phyloP scores from a whole-genome alignment of 2,888 invertebrate species.

The Uropetala carovei region DNA sequence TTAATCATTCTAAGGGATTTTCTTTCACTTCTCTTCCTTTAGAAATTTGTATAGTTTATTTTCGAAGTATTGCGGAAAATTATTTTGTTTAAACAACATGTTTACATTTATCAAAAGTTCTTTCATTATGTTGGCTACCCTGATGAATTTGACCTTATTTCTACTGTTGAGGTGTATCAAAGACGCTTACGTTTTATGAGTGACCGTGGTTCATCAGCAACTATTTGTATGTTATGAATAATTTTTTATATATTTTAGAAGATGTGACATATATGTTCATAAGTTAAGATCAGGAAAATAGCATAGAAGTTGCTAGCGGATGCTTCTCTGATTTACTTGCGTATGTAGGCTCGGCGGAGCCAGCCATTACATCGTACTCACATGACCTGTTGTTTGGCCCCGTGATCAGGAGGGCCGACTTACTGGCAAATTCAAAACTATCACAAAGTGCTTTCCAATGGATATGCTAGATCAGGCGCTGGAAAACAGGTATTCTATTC shows the following conservation, averaged over 20 bases:
- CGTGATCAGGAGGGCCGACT: conserved; percentile 79
- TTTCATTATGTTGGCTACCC: conserved; percentile 38
- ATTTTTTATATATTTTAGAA: conserved; percentile 30
- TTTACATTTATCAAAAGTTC: neutral
- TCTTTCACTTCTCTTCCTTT: too few species aligned
- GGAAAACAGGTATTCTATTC: conserved; percentile 79
- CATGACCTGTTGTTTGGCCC: conserved; percentile 86
- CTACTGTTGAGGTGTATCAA: conserved; percentile 23
- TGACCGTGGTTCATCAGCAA: neutral
- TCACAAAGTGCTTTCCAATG: conserved; percentile 72
- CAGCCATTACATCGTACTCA: conserved; percentile 74
- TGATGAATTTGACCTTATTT: conserved; percentile 59
- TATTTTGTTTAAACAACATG: neutral
- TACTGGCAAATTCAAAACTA: conserved; percentile 71
- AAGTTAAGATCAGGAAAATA: neutral
- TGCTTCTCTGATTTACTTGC: conserved; percentile 42
- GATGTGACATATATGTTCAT: neutral
- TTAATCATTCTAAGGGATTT: too few species aligned
- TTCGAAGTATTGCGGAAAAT: too few species aligned
- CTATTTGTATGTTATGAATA: neutral
- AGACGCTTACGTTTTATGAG: conserved; percentile 37
- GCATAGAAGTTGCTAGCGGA: neutral
- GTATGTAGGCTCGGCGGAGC: conserved; percentile 58
- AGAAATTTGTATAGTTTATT: too few species aligned
- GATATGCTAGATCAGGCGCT: conserved; percentile 80